Evolutionary conservation across 1,140 invertebrate species (phyloP).

Genomic region (Drosophila mauritiana): DNA sequence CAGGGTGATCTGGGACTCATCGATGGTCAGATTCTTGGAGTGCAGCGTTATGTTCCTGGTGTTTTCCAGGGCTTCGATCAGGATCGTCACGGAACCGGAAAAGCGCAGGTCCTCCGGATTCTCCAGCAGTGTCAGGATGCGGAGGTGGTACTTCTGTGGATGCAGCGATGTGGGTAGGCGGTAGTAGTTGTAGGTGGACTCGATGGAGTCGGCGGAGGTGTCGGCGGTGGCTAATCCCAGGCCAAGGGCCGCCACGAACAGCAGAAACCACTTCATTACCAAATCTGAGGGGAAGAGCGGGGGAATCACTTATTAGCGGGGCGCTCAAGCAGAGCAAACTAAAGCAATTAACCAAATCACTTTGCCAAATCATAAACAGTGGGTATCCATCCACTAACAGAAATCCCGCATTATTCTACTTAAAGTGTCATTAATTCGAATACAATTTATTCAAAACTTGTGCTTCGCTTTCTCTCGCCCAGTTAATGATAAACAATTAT

Average conservation of each 20-base stretch:
- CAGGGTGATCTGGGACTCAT: constrained; percentile 84
- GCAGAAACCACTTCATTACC: constrained; percentile 59
- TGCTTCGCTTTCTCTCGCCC: neutral
- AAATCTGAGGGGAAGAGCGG: constrained; percentile 18
- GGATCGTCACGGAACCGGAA: constrained; percentile 87
- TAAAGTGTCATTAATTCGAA: neutral
- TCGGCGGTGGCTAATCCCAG: constrained; percentile 32
- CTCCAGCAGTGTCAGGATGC: constrained; percentile 87
- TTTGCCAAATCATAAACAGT: constrained; percentile 32
- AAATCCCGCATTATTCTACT: neutral
- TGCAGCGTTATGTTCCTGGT: constrained; percentile 90
- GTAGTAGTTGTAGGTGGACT: constrained; percentile 82
- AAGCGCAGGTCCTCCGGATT: constrained; percentile 87
- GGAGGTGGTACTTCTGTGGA: constrained; percentile 89
- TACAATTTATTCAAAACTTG: too few species aligned
- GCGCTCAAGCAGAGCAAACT: constrained; percentile 28
- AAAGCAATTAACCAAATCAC: constrained; percentile 65
- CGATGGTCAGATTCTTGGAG: constrained; percentile 86
- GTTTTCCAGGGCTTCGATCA: constrained; percentile 85
- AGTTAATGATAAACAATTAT: neutral
- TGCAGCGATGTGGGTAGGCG: constrained; percentile 88
- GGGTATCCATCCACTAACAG: neutral
- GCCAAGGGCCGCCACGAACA: constrained; percentile 55
- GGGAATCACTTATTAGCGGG: constrained; percentile 7
- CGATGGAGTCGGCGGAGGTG: constrained; percentile 8